A percentile compares a stretch with the other conserved stretches of the same genome.
phyloP scores from a whole-genome alignment of 2,797 vertebrate genomes.

The Coluber constrictor region DNA sequence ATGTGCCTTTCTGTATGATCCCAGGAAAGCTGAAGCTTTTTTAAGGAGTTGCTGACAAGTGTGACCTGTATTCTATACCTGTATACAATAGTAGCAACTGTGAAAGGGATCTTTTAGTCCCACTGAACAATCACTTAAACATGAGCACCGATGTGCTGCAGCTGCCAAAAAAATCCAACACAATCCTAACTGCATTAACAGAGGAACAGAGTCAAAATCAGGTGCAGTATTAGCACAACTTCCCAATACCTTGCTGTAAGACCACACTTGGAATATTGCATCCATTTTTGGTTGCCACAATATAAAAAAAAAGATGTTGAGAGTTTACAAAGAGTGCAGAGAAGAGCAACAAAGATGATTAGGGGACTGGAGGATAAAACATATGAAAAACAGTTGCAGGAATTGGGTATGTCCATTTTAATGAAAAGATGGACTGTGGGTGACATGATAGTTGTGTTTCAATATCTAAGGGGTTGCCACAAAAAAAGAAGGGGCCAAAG shows the following conservation, averaged over 20 bases:
- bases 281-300: neutral
- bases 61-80: neutral
- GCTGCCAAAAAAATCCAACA: neutral
- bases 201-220: neutral
- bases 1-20: neutral
- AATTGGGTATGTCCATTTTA: neutral
- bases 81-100: neutral
- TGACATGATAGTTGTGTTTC: neutral
- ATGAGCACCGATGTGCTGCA: neutral
- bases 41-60: neutral
- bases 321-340: too few relatives aligned
- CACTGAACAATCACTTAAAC: neutral
- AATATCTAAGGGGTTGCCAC: too few relatives aligned
- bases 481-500: too few relatives aligned
- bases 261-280: neutral
- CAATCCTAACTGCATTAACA: neutral
- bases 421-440: neutral
- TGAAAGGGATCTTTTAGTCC: neutral
- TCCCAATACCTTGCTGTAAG: neutral
- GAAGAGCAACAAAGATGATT: too few relatives aligned
- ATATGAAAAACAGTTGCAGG: too few relatives aligned
- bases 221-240: neutral
- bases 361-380: neutral
- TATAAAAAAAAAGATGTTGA: neutral
- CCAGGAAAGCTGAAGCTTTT: neutral